Conservation (phyloP, 2,797 vertebrate genomes). For the Chanos chanos region DNA sequence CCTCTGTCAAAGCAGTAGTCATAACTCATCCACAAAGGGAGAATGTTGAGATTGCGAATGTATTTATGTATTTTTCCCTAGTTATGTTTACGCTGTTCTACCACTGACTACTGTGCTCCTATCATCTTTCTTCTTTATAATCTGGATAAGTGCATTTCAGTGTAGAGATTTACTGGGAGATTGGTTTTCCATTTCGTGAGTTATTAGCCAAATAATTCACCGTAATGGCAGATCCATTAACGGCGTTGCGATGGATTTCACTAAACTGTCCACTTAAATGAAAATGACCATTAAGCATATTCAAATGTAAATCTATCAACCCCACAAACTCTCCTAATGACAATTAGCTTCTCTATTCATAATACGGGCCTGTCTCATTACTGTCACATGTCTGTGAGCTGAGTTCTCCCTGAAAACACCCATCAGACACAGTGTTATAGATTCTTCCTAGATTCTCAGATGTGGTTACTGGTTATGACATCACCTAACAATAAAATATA, state of each 20-base stretch:
- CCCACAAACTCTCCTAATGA: constrained; percentile 55
- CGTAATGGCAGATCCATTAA: constrained; percentile 66
- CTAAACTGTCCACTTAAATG: constrained; percentile 64
- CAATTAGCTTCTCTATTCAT: constrained; percentile 66
- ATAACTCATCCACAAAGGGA: too few relatives aligned
- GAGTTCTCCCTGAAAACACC: constrained; percentile 29
- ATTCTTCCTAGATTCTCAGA: constrained; percentile 3
- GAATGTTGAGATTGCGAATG: too few relatives aligned
- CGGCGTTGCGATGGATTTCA: constrained; percentile 54
- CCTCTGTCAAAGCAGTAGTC: too few relatives aligned
- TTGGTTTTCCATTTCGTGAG: constrained; percentile 44
- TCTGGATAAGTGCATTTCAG: constrained; percentile 9
- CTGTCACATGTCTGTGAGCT: constrained; percentile 43
- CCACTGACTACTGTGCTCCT: too few relatives aligned
- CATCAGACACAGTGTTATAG: constrained; percentile 2
- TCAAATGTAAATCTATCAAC: constrained; percentile 56
- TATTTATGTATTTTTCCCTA: too few relatives aligned
- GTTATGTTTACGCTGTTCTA: too few relatives aligned
- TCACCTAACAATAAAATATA: too few relatives aligned
- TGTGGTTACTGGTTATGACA: too few relatives aligned
- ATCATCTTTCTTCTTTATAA: constrained; percentile 16
- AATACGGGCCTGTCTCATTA: constrained; percentile 56
- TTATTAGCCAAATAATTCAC: constrained; percentile 61
- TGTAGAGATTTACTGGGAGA: constrained; percentile 38
- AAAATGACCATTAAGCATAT: constrained; percentile 60